Percentiles rank a stretch among this genome's conserved stretches.
Conservation (phyloP, 2,113 vertebrate genomes). For the Miniopterus natalensis region DNA sequence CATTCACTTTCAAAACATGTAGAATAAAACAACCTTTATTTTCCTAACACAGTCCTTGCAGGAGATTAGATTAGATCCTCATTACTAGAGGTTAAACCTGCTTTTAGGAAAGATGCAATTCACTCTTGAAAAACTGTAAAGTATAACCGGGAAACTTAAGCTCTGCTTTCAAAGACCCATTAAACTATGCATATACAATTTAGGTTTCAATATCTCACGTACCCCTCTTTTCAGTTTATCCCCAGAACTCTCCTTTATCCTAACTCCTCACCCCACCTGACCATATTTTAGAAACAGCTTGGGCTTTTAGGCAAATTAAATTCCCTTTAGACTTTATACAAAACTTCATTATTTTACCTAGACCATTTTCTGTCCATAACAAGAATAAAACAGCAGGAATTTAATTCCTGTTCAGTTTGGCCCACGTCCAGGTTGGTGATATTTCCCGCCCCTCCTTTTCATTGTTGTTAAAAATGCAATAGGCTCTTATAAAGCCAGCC, state of each 20-base stretch:
- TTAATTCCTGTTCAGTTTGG: slow-evolving; percentile 57
- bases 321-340: slow-evolving; percentile 42
- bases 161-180: slow-evolving; percentile 44
- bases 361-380: slow-evolving; percentile 54
- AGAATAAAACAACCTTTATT: slow-evolving; percentile 76
- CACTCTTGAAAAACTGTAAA: slow-evolving; percentile 60
- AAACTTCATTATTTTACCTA: slow-evolving; percentile 62
- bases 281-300: slow-evolving; percentile 49
- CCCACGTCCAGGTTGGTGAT: slow-evolving; percentile 49
- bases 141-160: slow-evolving; percentile 50
- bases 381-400: slow-evolving; percentile 60
- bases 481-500: slow-evolving; percentile 25
- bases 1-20: slow-evolving; percentile 70
- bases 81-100: slow-evolving; percentile 68
- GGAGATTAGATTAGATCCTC: slow-evolving; percentile 75
- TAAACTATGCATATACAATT: slow-evolving; percentile 43
- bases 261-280: not conserved
- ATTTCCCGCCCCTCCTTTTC: not conserved
- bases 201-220: slow-evolving; percentile 42
- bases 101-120: slow-evolving; percentile 70
- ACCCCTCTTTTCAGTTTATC: slow-evolving; percentile 38
- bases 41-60: slow-evolving; percentile 67
- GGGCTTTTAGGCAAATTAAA: slow-evolving; percentile 65
- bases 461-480: slow-evolving; percentile 44
- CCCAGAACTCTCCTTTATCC: slow-evolving; percentile 4